A percentile compares a stretch with the other conserved stretches of the same genome.
Conservation (phyloP, 2,797 vertebrate species). For the Rhynchonycteris naso region DNA sequence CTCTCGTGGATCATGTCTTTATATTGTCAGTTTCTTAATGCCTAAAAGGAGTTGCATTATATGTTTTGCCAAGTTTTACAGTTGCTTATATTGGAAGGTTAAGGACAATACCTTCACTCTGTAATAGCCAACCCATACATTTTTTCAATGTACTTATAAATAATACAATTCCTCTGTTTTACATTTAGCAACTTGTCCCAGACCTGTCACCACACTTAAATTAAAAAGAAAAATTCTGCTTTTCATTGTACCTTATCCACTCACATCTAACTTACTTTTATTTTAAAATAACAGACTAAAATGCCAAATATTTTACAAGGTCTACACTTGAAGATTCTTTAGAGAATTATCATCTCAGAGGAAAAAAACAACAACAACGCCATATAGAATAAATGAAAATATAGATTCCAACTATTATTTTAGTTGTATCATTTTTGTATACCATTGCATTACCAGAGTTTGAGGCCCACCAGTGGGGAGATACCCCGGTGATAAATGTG, state of each 20-base stretch:
- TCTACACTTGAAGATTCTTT: not conserved
- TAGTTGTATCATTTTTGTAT: not conserved
- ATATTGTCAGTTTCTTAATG: not conserved
- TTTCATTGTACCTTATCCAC: not conserved
- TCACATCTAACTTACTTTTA: not conserved
- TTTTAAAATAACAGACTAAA: conserved; percentile 49
- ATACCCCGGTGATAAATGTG: not conserved
- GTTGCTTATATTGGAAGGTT: not conserved
- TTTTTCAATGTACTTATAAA: not conserved
- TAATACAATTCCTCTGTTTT: not conserved
- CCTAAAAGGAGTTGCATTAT: not conserved
- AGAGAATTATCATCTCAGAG: not conserved
- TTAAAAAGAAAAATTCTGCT: conserved; percentile 29
- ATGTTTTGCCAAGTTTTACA: not conserved
- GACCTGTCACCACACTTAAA: not conserved
- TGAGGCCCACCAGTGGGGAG: not conserved
- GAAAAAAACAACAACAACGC: not conserved
- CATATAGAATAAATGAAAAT: not conserved
- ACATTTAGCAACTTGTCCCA: not conserved
- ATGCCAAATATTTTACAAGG: not conserved
- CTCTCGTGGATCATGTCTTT: not conserved
- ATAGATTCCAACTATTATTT: not conserved
- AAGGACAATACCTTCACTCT: not conserved
- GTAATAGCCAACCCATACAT: not conserved
- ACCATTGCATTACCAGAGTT: not conserved